phyloP scores from a whole-genome alignment of 2,797 vertebrate genomes.

The Kryptolebias ocellatus region DNA sequence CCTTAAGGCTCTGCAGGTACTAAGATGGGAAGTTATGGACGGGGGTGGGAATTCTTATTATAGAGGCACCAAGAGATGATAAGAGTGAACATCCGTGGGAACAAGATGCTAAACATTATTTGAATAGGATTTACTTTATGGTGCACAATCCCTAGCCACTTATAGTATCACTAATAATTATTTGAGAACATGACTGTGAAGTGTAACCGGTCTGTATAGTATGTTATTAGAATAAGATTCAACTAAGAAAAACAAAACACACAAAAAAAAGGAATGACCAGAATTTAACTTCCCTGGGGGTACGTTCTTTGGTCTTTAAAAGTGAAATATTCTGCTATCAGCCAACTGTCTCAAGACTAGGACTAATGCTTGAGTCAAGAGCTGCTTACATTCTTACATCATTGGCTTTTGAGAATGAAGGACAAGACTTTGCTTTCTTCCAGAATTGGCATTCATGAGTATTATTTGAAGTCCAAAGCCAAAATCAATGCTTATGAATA shows the following conservation, averaged over 20 bases:
- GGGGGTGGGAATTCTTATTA: constrained; percentile 49
- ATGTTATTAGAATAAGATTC: constrained; percentile 23
- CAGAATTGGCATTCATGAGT: too few species aligned
- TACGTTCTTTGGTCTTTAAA: not conserved
- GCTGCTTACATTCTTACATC: too few species aligned
- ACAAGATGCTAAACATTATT: constrained; percentile 18
- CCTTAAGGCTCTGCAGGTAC: constrained; percentile 67
- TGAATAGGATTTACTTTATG: constrained; percentile 28
- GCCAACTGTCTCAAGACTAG: too few species aligned
- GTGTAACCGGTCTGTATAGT: constrained; percentile 21
- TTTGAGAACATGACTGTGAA: constrained; percentile 15
- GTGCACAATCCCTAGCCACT: constrained; percentile 14
- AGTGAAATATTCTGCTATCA: not conserved
- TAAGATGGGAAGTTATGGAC: constrained; percentile 46
- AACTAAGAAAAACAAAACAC: not conserved
- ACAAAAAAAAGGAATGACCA: not conserved
- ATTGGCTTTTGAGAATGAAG: too few species aligned
- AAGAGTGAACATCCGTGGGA: constrained; percentile 30
- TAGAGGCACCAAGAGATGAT: constrained; percentile 47
- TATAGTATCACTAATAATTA: constrained; percentile 19
- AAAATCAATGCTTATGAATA: too few species aligned
- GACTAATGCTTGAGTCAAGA: too few species aligned
- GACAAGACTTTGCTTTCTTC: too few species aligned
- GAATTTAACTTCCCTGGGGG: not conserved
- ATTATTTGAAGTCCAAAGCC: too few species aligned